Percentiles rank a stretch among this genome's conserved stretches.
These are phyloP conservation scores for Lucinisca nassula DNA, from an alignment of 2,888 invertebrate species.

Conservation along the genomic window DNA sequence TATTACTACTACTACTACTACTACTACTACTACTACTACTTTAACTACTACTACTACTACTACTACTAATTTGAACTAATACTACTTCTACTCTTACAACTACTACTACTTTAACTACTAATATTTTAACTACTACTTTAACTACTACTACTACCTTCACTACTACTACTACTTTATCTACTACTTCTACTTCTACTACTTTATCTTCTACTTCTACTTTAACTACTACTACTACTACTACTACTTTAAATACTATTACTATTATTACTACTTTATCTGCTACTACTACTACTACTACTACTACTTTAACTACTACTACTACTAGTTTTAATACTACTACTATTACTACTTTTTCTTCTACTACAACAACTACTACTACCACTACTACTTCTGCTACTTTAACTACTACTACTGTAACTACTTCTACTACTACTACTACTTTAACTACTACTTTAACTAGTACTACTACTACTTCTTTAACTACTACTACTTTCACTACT, in stretches of 20 bases:
- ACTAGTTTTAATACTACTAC: too few relatives aligned
- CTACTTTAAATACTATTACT: not conserved
- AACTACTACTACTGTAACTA: too few relatives aligned
- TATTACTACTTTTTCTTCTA: too few relatives aligned
- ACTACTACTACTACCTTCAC: not conserved
- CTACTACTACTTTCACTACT: too few relatives aligned
- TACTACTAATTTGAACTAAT: not conserved
- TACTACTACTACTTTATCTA: too few relatives aligned
- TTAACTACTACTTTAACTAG: too few relatives aligned
- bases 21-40: not conserved
- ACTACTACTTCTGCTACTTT: too few relatives aligned
- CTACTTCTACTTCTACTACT: not conserved
- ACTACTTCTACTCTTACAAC: not conserved
- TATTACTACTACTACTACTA: not conserved
- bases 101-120: not conserved
- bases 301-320: too few relatives aligned
- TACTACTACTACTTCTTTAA: too few relatives aligned
- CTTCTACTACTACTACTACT: too few relatives aligned
- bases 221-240: conserved; percentile 1
- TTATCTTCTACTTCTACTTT: not conserved
- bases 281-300: too few relatives aligned
- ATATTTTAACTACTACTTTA: not conserved
- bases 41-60: not conserved
- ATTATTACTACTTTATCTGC: not conserved
- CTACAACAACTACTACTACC: too few relatives aligned